phyloP scores from a whole-genome alignment of 2,797 vertebrate genomes.

The Serranus cabrilla region DNA sequence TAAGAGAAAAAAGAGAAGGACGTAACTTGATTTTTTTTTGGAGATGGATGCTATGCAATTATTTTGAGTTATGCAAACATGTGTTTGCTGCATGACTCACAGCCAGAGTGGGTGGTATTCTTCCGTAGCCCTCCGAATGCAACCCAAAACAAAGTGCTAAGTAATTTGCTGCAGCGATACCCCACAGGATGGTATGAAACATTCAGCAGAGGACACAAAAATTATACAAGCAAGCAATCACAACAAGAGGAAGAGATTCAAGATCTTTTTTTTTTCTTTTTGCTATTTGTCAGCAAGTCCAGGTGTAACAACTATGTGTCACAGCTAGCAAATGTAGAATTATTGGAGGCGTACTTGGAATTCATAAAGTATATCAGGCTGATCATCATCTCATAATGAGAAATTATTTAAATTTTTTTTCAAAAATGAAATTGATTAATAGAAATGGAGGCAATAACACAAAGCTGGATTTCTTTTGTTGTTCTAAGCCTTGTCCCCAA shows the following conservation, averaged over 20 bases:
- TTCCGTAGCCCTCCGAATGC: constrained; percentile 31
- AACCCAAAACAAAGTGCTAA: constrained; percentile 51
- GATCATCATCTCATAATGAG: too few species aligned
- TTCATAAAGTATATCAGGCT: too few species aligned
- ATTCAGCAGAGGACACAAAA: constrained; percentile 35
- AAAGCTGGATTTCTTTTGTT: too few species aligned
- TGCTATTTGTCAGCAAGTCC: too few species aligned
- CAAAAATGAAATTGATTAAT: too few species aligned
- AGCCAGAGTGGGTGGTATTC: constrained; percentile 42
- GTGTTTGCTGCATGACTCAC: constrained; percentile 57
- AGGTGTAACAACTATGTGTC: too few species aligned
- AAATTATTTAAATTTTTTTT: too few species aligned
- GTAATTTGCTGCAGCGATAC: constrained; percentile 33
- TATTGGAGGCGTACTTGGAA: background rate
- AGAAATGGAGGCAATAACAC: too few species aligned
- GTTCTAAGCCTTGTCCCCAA: too few species aligned
- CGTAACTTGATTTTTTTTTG: constrained; percentile 53
- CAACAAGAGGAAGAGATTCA: constrained; percentile 34
- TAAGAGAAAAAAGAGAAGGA: constrained; percentile 25
- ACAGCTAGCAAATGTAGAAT: constrained; percentile 2
- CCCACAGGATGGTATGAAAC: constrained; percentile 28
- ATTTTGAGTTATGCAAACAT: constrained; percentile 67
- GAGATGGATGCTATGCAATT: constrained; percentile 53
- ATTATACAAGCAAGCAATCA: constrained; percentile 19
- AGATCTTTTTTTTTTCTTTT: too few species aligned